A percentile compares a stretch with the other conserved stretches of the same genome.
phyloP scores from a whole-genome alignment of 1,140 invertebrate genomes.

The Trissolcus basalis region DNA sequence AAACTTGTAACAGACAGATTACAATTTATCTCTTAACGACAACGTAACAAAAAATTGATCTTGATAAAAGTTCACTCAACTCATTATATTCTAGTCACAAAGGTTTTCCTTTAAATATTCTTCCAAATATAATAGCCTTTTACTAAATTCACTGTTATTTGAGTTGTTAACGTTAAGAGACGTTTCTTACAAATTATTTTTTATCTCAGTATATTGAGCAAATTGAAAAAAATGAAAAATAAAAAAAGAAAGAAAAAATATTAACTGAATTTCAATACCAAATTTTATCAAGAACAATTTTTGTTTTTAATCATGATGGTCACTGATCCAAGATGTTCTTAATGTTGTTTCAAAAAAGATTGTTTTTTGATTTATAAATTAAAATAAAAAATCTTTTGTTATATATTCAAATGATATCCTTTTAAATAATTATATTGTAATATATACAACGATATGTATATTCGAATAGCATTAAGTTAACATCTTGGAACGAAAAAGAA shows the following conservation, averaged over 20 bases:
- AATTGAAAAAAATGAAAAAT: too few relatives aligned
- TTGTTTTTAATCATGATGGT: conserved; percentile 36
- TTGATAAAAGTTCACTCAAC: conserved; percentile 25
- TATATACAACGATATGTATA: too few relatives aligned
- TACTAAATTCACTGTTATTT: neutral
- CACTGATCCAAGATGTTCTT: conserved; percentile 37
- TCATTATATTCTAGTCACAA: neutral
- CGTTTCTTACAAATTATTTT: neutral
- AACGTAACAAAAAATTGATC: conserved; percentile 46
- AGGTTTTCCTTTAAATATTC: too few relatives aligned
- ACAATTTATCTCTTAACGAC: conserved; percentile 32
- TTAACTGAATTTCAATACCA: too few relatives aligned
- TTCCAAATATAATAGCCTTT: too few relatives aligned
- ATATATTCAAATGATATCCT: too few relatives aligned
- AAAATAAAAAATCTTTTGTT: too few relatives aligned
- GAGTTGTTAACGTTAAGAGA: neutral
- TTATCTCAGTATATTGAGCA: too few relatives aligned
- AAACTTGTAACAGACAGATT: conserved; percentile 2
- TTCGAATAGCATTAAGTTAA: conserved; percentile 7
- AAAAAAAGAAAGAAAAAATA: too few relatives aligned
- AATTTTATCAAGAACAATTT: conserved; percentile 28
- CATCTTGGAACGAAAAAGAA: conserved; percentile 36
- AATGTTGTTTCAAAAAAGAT: neutral
- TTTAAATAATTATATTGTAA: too few relatives aligned
- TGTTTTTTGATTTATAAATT: too few relatives aligned